Percentiles rank a stretch among this genome's conserved stretches.
Conservation (phyloP, 2,113 vertebrate genomes). For the Misgurnus anguillicaudatus region DNA sequence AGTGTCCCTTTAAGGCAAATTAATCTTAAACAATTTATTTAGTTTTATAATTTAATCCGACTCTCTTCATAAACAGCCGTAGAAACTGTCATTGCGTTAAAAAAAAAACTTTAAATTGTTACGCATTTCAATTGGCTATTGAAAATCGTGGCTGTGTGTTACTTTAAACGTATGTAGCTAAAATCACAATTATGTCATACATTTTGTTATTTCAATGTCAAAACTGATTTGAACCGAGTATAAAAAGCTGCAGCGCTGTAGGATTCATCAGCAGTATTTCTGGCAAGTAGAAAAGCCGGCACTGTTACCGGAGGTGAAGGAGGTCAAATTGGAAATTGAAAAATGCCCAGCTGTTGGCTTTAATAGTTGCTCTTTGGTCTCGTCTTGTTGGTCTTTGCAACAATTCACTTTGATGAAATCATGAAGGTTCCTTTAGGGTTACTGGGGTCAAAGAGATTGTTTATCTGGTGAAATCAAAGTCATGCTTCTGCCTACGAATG, state of each 20-base stretch:
- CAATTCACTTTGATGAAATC: slow-evolving; percentile 30
- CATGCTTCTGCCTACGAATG: background rate
- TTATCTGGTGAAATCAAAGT: slow-evolving; percentile 18
- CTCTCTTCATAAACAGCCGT: too few species aligned
- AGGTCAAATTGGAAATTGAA: slow-evolving; percentile 32
- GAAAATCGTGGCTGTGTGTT: too few species aligned
- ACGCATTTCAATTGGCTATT: too few species aligned
- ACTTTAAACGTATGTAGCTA: too few species aligned
- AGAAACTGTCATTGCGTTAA: too few species aligned
- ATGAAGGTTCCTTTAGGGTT: slow-evolving; percentile 7
- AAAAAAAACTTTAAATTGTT: too few species aligned
- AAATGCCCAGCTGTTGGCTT: slow-evolving; percentile 34
- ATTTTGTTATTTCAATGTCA: background rate
- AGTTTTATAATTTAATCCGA: too few species aligned
- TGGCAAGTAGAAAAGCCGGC: background rate
- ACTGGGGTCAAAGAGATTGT: slow-evolving; percentile 27
- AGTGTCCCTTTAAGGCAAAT: too few species aligned
- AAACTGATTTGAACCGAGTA: background rate
- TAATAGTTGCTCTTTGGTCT: slow-evolving; percentile 15
- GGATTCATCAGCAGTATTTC: background rate
- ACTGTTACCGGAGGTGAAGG: background rate
- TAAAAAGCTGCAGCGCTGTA: background rate
- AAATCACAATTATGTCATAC: background rate
- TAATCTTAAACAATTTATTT: too few species aligned
- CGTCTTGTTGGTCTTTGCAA: background rate